Evolutionary conservation across 2,113 vertebrate genomes (phyloP).

Genomic region (Amblyornis subalaris): DNA sequence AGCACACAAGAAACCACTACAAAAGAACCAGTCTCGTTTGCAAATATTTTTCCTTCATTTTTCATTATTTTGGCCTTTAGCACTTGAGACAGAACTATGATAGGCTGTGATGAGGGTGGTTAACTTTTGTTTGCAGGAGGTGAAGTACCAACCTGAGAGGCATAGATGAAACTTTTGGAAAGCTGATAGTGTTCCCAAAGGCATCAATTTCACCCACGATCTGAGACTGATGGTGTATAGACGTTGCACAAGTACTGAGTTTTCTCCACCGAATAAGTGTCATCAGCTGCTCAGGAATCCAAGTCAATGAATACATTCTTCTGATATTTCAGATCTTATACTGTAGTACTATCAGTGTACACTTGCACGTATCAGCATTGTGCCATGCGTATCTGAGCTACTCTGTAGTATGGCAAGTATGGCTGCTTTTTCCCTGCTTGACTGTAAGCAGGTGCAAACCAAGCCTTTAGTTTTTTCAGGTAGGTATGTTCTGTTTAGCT

Average conservation of each 20-base stretch:
- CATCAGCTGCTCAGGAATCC: not conserved
- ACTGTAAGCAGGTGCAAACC: not conserved
- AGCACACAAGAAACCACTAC: not conserved
- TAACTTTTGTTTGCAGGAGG: not conserved
- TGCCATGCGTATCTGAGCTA: not conserved
- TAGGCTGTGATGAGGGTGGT: not conserved
- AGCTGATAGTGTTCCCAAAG: not conserved
- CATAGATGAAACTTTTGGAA: not conserved
- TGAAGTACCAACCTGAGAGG: not conserved
- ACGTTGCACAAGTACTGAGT: not conserved
- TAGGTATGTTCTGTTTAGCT: not conserved
- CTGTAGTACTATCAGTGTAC: fast-evolving
- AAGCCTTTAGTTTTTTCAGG: not conserved
- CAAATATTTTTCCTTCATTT: not conserved
- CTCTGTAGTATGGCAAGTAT: not conserved
- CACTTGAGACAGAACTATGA: not conserved
- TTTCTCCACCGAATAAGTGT: not conserved
- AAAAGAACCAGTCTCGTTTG: not conserved
- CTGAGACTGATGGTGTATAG: not conserved
- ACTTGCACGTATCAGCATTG: not conserved
- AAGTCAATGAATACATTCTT: not conserved
- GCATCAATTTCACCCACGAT: not conserved
- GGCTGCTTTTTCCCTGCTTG: not conserved
- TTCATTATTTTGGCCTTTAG: not conserved
- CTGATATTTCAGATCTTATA: not conserved